phyloP scores from a whole-genome alignment of 2,888 invertebrate genomes.

The Mesopsocus fuscifrons region DNA sequence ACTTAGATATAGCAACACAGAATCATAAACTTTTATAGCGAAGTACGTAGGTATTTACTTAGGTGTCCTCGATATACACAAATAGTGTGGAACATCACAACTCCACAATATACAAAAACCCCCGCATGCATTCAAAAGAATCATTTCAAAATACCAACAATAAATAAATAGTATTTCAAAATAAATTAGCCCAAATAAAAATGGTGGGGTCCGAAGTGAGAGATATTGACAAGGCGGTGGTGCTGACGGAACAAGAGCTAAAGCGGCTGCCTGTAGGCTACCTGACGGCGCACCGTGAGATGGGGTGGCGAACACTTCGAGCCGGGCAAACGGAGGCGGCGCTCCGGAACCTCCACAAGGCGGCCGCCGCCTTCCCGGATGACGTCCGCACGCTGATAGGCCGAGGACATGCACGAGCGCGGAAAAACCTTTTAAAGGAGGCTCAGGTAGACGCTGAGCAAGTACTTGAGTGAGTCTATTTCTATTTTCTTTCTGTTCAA shows the following conservation, averaged over 20 bases:
- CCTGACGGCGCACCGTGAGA: not conserved
- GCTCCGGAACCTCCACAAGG: not conserved
- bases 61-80: too few species aligned
- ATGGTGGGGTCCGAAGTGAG: not conserved
- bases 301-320: conserved; percentile 2
- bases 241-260: not conserved
- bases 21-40: too few species aligned
- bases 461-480: too few species aligned
- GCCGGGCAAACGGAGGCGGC: not conserved
- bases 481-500: too few species aligned
- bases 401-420: not conserved
- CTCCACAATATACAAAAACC: too few species aligned
- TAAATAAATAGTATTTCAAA: too few species aligned
- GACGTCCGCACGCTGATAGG: not conserved
- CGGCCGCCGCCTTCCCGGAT: not conserved
- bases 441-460: conserved; percentile 1
- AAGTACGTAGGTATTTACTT: too few species aligned
- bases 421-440: not conserved
- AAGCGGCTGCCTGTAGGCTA: not conserved
- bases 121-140: too few species aligned
- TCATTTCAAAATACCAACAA: too few species aligned
- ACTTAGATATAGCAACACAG: too few species aligned
- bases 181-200: too few species aligned
- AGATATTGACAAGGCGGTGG: not conserved
- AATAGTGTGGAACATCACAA: too few species aligned